Evolutionary conservation across 2,797 vertebrate genomes (phyloP).

Genomic region (Lutjanus campechanus): DNA sequence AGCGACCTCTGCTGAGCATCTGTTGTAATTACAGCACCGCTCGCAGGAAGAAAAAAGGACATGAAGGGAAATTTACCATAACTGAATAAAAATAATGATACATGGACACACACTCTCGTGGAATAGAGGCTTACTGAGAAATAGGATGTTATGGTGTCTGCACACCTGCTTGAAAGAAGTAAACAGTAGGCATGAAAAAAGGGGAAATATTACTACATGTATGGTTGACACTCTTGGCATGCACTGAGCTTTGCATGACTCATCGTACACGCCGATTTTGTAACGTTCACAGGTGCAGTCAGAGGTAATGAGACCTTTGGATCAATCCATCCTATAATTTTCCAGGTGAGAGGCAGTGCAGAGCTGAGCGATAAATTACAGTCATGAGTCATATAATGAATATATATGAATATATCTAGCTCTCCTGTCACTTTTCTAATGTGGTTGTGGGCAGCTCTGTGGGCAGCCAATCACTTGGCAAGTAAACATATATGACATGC

Average conservation of each 20-base stretch:
- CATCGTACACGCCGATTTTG: slow-evolving; percentile 30
- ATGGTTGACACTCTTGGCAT: slow-evolving; percentile 28
- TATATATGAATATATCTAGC: slow-evolving; percentile 1
- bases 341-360: not conserved
- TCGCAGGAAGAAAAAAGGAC: not conserved
- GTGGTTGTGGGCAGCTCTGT: not conserved
- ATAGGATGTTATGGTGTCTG: not conserved
- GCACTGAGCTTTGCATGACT: slow-evolving; percentile 39
- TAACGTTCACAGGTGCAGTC: slow-evolving; percentile 52
- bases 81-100: not conserved
- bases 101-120: too few relatives aligned
- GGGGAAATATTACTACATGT: slow-evolving; percentile 8
- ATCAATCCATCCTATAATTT: slow-evolving; percentile 61
- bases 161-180: not conserved
- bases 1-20: slow-evolving; percentile 67
- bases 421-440: slow-evolving; percentile 8
- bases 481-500: not conserved
- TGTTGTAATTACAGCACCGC: slow-evolving; percentile 33
- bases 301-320: slow-evolving; percentile 58
- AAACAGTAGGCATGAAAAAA: not conserved
- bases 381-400: slow-evolving; percentile 40
- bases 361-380: slow-evolving; percentile 40
- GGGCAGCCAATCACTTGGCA: slow-evolving; percentile 10
- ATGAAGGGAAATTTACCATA: not conserved
- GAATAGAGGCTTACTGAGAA: slow-evolving; percentile 15